Evolutionary conservation across 2,113 vertebrate species (phyloP), one percentile per base, ranked within the genome.

Genomic region (Hyperopisus bebe): DNA sequence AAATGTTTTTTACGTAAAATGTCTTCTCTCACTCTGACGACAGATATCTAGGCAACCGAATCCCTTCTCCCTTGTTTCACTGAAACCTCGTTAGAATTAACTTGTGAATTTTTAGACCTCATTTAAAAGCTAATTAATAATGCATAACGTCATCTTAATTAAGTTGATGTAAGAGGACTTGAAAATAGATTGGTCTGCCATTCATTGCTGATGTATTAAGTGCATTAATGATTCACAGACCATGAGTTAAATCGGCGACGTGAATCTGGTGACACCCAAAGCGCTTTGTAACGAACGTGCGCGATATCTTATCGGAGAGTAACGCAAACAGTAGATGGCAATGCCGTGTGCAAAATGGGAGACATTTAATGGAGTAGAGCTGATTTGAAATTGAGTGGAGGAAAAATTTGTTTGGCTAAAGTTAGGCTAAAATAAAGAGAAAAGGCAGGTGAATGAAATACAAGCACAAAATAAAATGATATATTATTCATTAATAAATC

Each of bases 111-210:
- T 88, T 90, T 86, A 90, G 91, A 90, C 89, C 90, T 17, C n/a
- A 74, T 86, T 89, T 77, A 51, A 89, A 91, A 91, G 50, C 55
- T 86, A 85, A 92, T 94, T 92, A 94, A 94, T 94, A 93, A 94
- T 94, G 91, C 90, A 94, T 92, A 90, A 89, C 87, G 91, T 91
- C 89, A 88, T 93, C 91, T 91, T 92, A 90, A 93, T 91, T 92
- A 91, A 46, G 10, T 90, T 90, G 89, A 31, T 84, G 88, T 84
- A 87, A 82, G 83, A 86, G 55, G 92, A 94, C 94, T 92, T 93
- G 92, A 93, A 93, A 93, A 89, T 88, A 93, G 93, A 94, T 93
- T 91, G 89, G 85, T 92, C 92, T 92, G 91, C 89, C 88, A 89
- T 92, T 80, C 88, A 89, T 84, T 55, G 86, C 55, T 87, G 74